Evolutionary conservation across 2,888 invertebrate genomes (phyloP), one percentile per base, ranked within the genome.

Genomic region (Thymelicus lineola): DNA sequence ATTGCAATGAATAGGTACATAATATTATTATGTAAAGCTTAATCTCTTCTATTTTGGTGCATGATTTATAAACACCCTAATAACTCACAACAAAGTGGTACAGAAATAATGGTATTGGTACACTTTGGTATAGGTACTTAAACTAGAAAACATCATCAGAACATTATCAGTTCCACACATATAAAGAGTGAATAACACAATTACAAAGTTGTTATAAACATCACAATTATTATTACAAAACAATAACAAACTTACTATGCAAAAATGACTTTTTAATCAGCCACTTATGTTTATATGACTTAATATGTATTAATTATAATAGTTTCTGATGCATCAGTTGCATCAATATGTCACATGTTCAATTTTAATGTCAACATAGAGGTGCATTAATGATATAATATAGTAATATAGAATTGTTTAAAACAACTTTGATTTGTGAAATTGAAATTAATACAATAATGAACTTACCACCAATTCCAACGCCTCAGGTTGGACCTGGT

Each of bases 171-270:
- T 15, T 48, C 48, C 48, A 62, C 14, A 46, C 28, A 61, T 28
- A 28, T 46, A 28, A 6, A 17, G 17, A 15, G n/a, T 20, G 9
- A 60, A 42, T 42, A 45, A 60, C 60, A 28, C 20, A 60, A 59
- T 20, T 17, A 61, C 61, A 61, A 61, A 61, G 61, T 61, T 45
- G 61, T 61, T 45, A 48, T 48, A 62, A 48, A 46, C 46, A 61
- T 46, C 5, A 14, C 61, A 61, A 28, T 46, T 14, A 62, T 48
- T 62, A 48, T 48, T 1, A 62, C 46, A 61, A 35, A 61, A 61
- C 61, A 48, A 48, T 79, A 20, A 78, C 75, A 72, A 78, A 74
- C 20, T 70, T 70, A 62, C 71, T 70, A 55, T 10, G 12, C 28
- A 48, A 61, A 61, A 61, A 61, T 48, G 20, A 48, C n/a, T 46